These are phyloP conservation scores for Aphidoletes aphidimyza DNA, from an alignment of 2,888 invertebrate species.

Conservation along the genomic window DNA sequence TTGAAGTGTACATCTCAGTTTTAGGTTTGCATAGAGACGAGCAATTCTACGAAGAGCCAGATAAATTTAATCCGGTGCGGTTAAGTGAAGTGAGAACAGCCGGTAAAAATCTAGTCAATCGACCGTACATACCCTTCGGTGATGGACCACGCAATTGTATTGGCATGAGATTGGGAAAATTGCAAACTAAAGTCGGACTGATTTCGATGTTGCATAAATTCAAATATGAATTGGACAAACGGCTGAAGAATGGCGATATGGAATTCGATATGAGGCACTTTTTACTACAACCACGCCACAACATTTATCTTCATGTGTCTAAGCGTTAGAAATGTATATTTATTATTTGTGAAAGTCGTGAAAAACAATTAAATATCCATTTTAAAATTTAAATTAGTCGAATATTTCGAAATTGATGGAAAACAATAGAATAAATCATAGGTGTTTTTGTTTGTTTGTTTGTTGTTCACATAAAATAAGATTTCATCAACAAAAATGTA, in stretches of 20 bases:
- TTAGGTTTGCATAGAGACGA: slow-evolving; percentile 66
- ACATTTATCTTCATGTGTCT: not conserved
- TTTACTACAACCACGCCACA: not conserved
- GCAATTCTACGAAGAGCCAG: slow-evolving; percentile 65
- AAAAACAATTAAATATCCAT: not conserved
- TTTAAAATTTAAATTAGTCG: no score
- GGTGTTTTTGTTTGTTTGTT: no score
- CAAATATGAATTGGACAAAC: not conserved
- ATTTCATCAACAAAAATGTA: not conserved
- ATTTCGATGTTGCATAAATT: not conserved
- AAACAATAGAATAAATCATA: no score
- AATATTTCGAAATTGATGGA: no score
- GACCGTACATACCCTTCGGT: slow-evolving; percentile 44
- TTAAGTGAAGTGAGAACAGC: slow-evolving; percentile 61
- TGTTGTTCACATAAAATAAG: not conserved
- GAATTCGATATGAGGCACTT: slow-evolving; percentile 19
- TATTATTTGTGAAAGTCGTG: not conserved
- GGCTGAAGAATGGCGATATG: not conserved
- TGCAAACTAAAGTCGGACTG: not conserved
- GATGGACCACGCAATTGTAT: slow-evolving; percentile 59
- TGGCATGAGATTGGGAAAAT: not conserved
- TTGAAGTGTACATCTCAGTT: slow-evolving; percentile 64
- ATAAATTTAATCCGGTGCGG: slow-evolving; percentile 66
- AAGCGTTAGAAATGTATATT: not conserved
- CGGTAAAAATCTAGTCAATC: slow-evolving; percentile 57